Evolutionary conservation across 1,140 invertebrate genomes (phyloP).

Genomic region (Aphaenogaster rudis): DNA sequence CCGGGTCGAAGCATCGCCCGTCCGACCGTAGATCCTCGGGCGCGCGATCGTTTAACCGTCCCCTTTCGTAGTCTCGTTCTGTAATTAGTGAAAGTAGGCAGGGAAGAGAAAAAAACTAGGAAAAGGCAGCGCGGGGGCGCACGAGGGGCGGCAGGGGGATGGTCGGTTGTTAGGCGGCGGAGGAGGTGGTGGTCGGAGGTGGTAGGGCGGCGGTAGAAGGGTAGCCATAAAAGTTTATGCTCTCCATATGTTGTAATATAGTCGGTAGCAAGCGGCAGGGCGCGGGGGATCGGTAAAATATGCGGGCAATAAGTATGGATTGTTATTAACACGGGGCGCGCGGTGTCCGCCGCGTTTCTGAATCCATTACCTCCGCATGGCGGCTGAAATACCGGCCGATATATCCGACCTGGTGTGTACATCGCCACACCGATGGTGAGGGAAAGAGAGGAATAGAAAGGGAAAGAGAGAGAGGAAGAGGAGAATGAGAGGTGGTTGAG

Average conservation of each 20-base stretch:
- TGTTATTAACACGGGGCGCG: constrained; percentile 87
- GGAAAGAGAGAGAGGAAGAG: constrained; percentile 51
- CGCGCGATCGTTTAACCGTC: constrained; percentile 59
- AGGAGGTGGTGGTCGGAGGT: constrained; percentile 66
- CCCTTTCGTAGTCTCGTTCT: constrained; percentile 72
- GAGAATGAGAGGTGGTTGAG: constrained; percentile 68
- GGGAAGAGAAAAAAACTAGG: constrained; percentile 57
- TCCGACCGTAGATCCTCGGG: constrained; percentile 54
- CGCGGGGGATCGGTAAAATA: constrained; percentile 87
- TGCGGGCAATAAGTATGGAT: constrained; percentile 88
- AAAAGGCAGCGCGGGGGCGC: constrained; percentile 49
- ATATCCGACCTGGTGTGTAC: constrained; percentile 85
- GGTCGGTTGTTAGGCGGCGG: constrained; percentile 72
- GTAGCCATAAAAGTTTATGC: constrained; percentile 88
- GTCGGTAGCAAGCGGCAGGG: constrained; percentile 84
- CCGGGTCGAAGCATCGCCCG: constrained; percentile 47
- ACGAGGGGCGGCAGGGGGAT: constrained; percentile 60
- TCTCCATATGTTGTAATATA: constrained; percentile 88
- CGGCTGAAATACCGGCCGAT: constrained; percentile 87
- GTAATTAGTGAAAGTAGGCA: constrained; percentile 85
- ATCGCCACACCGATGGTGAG: constrained; percentile 77
- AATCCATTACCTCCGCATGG: constrained; percentile 88
- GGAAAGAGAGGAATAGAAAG: constrained; percentile 42
- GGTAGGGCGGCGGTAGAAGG: constrained; percentile 82
- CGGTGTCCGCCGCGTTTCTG: constrained; percentile 87